Conservation (phyloP, 2,113 vertebrate species). For the Cyphomyrus discorhynchus region DNA sequence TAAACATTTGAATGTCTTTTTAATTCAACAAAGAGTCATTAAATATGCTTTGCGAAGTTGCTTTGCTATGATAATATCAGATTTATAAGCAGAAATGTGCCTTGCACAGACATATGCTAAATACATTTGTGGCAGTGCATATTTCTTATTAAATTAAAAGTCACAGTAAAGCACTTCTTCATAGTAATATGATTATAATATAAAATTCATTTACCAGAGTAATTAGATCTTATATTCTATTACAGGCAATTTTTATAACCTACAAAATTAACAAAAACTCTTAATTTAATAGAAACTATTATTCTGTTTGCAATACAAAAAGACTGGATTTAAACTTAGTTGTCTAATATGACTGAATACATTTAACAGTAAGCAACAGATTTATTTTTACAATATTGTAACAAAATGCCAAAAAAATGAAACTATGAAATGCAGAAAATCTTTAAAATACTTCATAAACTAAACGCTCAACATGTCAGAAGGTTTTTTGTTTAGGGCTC, state of each 20-base stretch:
- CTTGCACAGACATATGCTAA: background rate
- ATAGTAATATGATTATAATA: background rate
- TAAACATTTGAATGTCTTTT: background rate
- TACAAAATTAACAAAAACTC: background rate
- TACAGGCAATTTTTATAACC: background rate
- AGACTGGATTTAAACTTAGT: background rate
- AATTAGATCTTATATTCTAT: background rate
- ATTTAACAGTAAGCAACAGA: background rate
- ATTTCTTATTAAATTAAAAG: background rate
- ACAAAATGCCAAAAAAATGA: background rate
- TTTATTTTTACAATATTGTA: background rate
- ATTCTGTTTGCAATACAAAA: background rate
- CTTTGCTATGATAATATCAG: background rate
- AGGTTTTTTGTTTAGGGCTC: background rate
- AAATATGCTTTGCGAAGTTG: background rate
- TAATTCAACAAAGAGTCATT: background rate
- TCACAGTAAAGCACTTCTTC: background rate
- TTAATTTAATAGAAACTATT: background rate
- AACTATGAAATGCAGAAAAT: background rate
- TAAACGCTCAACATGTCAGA: background rate
- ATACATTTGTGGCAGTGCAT: background rate
- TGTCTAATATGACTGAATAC: background rate
- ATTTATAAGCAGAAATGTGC: background rate
- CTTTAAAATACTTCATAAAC: background rate
- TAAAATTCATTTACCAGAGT: background rate